Evolutionary conservation across 2,888 invertebrate genomes (phyloP).

Genomic region (Caenorhabditis macrosperma): DNA sequence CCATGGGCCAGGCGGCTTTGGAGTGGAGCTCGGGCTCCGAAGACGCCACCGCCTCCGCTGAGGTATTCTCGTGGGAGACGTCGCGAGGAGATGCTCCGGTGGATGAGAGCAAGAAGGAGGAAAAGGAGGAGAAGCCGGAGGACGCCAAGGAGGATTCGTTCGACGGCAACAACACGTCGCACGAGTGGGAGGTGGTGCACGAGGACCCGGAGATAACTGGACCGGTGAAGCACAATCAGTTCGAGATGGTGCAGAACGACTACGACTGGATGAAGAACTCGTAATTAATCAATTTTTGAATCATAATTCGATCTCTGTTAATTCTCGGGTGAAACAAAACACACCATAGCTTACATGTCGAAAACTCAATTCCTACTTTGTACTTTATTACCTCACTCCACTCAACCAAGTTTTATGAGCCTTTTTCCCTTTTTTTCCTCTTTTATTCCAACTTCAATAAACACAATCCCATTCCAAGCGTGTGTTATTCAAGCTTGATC

Average conservation of each 20-base stretch:
- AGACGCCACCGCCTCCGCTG: conserved; percentile 28
- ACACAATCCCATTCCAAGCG: too few species aligned
- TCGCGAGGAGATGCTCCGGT: background rate
- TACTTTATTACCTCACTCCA: too few species aligned
- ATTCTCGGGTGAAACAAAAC: conserved; percentile 1
- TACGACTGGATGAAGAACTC: conserved; percentile 46
- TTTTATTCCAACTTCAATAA: too few species aligned
- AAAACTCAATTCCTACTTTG: too few species aligned
- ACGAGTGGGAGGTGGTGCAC: conserved; percentile 35
- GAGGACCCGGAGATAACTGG: conserved; percentile 25
- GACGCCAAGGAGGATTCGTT: too few species aligned
- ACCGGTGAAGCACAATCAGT: conserved; percentile 34
- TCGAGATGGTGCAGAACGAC: conserved; percentile 46
- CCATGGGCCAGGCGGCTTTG: conserved; percentile 22
- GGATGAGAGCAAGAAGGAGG: background rate
- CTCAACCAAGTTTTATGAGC: too few species aligned
- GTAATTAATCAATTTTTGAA: background rate
- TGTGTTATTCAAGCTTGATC: too few species aligned
- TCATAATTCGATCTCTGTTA: background rate
- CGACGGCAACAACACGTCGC: conserved; percentile 18
- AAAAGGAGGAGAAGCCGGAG: background rate
- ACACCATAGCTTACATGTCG: too few species aligned
- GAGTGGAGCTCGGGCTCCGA: conserved; percentile 42
- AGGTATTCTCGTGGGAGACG: conserved; percentile 47
- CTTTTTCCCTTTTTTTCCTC: too few species aligned